Evolutionary conservation across 1,140 invertebrate genomes (phyloP), one percentile per base, ranked within the genome.

Genomic region (Bombus superbus): DNA sequence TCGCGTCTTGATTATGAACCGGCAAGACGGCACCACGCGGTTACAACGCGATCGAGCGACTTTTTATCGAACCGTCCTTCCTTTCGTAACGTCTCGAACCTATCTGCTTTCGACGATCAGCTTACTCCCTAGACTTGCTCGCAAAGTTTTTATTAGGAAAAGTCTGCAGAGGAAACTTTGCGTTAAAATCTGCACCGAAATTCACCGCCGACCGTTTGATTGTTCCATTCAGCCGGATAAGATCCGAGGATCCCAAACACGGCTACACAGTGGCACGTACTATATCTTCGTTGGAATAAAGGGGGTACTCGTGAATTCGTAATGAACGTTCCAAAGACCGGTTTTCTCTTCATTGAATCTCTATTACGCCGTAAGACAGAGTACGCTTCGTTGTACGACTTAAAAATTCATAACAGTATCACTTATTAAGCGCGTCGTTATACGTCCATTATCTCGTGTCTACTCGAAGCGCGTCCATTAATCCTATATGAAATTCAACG

Each of bases 271-370:
- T 28, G 44, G 32, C 25, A 53, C 69, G 47, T 28, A 18, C 28
- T 59, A 8, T 44, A 74, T 62, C 69, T 47, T 28, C 38, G 44
- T n/a, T 32, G 28, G 28, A 32, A 77, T 66, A 76, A 83, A 83
- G 62, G 81, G 25, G 40, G 53, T 73, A 42, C 57, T 42, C 62
- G 35, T 83, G 73, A 83, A 83, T 68, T 42, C 18, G 10, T 68
- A n/a, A 83, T 53, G 42, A 47, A 44, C 44, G 22, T 66, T 28
- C 35, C 35, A 44, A 32, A 77, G 62, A 68, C 62, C 44, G 64
- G 32, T 83, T 47, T 68, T 53, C 35, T 40, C 62, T 44, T 75
- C 71, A 35, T 82, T 44, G 71, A 74, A 69, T 42, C 62, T 75
- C 44, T 15, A 59, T 82, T 74, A 82, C 40, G 69, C 13, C n/a